Evolutionary conservation across 2,888 invertebrate species (phyloP), one percentile per base, ranked within the genome.

Genomic region (Meloe dianella): DNA sequence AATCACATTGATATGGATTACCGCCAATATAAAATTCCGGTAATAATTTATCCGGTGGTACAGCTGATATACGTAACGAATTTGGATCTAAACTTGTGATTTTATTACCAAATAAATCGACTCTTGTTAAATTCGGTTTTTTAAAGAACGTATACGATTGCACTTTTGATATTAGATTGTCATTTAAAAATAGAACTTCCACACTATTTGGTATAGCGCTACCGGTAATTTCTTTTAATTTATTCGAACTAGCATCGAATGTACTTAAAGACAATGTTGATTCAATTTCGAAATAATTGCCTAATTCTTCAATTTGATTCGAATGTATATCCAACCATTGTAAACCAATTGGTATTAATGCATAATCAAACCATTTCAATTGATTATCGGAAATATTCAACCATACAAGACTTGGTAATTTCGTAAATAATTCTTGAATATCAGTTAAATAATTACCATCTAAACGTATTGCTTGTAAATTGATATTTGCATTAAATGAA

Each of bases 81-180:
- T 92, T 92, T 7, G 91, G 91, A 75, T 92, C 92, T 68, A 92
- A 84, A 79, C 89, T 89, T 56, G 91, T 90, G 78, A 94, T 91
- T 84, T 91, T 90, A 80, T 94, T 94, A 54, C 92, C 92, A 79
- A 91, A 92, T 65, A 94, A 85, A 82, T 94, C 94, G 14, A 94
- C 93, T 69, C 92, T 85, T 9, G 93, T 93, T 73, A 94, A 85
- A 82, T 94, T 94, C 0, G 92, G 92, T 83, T 94, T 94, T 80
- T 93, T 92, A 85, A 94, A 92, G 82, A 94, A 94, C 10, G 94
- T 92, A 79, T 93, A 94, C 14, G 94, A 93, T 78, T 93, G 93
- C 73, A 95, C 92, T 85, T 91, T 92, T 9, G 91, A 89, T 72
- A 95, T 93, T 60, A 89, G 85, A 84, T 95, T 95, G 81, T 94